These are phyloP conservation scores for Leucosticte australis DNA, from an alignment of 2,113 vertebrate species.

Conservation along the genomic window DNA sequence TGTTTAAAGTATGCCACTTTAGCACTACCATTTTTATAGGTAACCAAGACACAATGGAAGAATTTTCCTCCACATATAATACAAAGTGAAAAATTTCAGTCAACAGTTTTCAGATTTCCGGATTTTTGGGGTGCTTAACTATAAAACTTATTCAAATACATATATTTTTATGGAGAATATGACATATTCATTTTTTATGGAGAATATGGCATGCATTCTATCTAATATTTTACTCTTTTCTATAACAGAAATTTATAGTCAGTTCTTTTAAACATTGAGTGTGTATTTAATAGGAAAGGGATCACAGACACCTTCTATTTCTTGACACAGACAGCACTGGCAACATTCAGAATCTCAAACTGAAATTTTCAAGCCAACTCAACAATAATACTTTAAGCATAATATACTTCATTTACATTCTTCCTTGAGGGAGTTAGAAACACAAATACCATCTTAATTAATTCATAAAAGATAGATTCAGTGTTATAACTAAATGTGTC, in stretches of 20 bases:
- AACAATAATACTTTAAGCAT: background rate
- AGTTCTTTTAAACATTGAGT: background rate
- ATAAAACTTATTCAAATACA: background rate
- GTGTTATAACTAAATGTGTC: conserved; percentile 7
- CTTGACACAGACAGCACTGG: background rate
- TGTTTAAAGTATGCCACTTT: background rate
- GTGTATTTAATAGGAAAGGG: background rate
- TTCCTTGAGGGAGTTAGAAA: background rate
- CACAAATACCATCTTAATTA: conserved; percentile 23
- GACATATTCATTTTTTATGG: background rate
- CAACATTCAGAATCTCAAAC: background rate
- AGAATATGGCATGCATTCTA: fast-evolving
- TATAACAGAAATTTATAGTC: background rate
- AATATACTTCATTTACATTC: background rate
- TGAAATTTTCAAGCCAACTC: background rate
- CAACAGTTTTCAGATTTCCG: background rate
- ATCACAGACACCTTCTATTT: background rate
- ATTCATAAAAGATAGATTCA: conserved; percentile 57
- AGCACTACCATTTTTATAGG: background rate
- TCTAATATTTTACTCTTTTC: background rate
- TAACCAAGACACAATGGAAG: background rate
- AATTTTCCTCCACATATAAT: background rate
- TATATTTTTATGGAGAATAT: background rate
- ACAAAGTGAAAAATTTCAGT: background rate
- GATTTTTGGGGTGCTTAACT: background rate